Evolutionary conservation across 2,888 invertebrate species (phyloP), one percentile per base, ranked within the genome.

Genomic region (Cosmopolites sordidus): DNA sequence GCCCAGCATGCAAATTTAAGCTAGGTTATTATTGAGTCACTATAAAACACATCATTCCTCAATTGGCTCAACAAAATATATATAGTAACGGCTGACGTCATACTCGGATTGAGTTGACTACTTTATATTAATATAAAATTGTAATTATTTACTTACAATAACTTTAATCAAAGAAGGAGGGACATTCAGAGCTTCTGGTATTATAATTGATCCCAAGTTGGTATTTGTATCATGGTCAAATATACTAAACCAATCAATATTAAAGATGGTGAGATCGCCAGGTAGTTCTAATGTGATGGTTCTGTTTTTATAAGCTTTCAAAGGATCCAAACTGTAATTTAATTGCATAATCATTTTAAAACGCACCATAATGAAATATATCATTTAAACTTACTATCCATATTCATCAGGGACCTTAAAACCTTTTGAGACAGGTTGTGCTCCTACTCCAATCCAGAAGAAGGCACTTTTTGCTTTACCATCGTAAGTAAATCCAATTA

Each of bases 391-490:
- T 86, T 75, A 93, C 92, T 92, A 94, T 78, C 94, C 94, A 65
- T 87, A 82, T 73, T 94, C 93, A 73, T 94, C 92, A 0, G 93
- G 92, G 58, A 94, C 84, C 75, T 86, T 87, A 61, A 76, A 77
- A 1, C 93, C 94, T 64, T 87, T 85, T 40, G 86, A 81, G 9
- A 86, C 87, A 0, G 93, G 92, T 68, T 92, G 90, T 16, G 93
- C 87, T 0, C 93, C 93, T 51, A 87, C 85, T 8, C 94, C 94
- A 1, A 87, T 84, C 89, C 90, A 92, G 75, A 94, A 93, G 73
- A 86, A 89, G 0, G 89, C 85, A 60, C 86, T 84, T 60, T 79
- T 81, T 0, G 88, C 89, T 56, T 76, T 75, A 4, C 91, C 90
- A 72, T 92, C 87, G 69, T 90, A 92, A 2, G 76, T 80, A 60